Percentiles rank a stretch among this genome's conserved stretches.
Evolutionary conservation across 2,888 invertebrate species (phyloP).

Genomic region (Noctuana brunneofusca): DNA sequence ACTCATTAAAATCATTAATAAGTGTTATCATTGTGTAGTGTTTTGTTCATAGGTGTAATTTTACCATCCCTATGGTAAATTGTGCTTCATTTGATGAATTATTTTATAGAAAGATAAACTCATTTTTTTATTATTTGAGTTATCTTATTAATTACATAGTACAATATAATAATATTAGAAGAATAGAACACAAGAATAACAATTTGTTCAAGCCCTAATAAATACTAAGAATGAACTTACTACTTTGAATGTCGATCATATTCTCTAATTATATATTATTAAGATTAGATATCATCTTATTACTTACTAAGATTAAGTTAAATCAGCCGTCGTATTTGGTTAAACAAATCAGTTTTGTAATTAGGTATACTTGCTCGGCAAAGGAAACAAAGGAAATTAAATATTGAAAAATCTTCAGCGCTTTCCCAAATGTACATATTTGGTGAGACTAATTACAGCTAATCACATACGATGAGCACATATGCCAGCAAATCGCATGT

Average conservation of each 20-base stretch:
- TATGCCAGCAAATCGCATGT: conserved; percentile 28
- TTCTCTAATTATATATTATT: too few relatives aligned
- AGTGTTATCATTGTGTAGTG: too few relatives aligned
- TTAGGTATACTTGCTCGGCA: neutral
- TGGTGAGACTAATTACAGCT: conserved; percentile 32
- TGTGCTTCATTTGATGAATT: too few relatives aligned
- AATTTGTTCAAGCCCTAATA: too few relatives aligned
- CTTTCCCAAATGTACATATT: conserved; percentile 28
- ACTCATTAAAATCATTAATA: neutral
- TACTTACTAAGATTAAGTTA: neutral
- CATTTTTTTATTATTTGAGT: too few relatives aligned
- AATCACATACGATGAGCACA: conserved; percentile 31
- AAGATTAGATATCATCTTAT: too few relatives aligned
- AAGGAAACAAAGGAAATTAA: neutral
- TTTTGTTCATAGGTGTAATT: neutral
- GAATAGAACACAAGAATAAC: too few relatives aligned
- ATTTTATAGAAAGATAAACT: too few relatives aligned
- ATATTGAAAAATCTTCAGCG: neutral
- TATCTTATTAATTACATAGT: too few relatives aligned
- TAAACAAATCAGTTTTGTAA: neutral
- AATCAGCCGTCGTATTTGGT: neutral
- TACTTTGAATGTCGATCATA: too few relatives aligned
- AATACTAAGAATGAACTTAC: too few relatives aligned
- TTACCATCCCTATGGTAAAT: neutral
- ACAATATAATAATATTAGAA: too few relatives aligned